These are phyloP conservation scores for Nomada fucata DNA, from an alignment of 2,888 invertebrate genomes.

Conservation along the genomic window DNA sequence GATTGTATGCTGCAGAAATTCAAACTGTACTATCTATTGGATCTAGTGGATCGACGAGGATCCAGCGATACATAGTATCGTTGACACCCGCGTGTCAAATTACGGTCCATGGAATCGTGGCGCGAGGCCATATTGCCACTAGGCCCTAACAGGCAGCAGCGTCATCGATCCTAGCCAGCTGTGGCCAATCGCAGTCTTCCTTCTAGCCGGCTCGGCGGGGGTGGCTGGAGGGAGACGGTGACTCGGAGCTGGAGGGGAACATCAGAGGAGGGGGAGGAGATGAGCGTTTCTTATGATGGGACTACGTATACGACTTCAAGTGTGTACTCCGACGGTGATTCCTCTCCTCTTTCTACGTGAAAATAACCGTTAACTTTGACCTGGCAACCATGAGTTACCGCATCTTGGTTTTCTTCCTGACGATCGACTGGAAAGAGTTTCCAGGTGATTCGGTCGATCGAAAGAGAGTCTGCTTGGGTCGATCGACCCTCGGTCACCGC, in stretches of 20 bases:
- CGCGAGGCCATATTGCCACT: conserved; percentile 67
- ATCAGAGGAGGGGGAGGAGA: conserved; percentile 21
- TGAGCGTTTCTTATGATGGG: conserved; percentile 51
- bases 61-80: neutral
- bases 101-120: conserved; percentile 19
- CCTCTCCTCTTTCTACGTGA: conserved; percentile 45
- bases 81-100: conserved; percentile 2
- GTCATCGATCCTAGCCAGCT: conserved; percentile 79
- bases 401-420: conserved; percentile 27
- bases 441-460: conserved; percentile 39
- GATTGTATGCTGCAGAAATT: neutral
- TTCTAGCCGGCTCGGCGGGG: conserved; percentile 48
- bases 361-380: conserved; percentile 79
- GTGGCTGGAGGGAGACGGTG: conserved; percentile 24
- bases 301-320: conserved; percentile 24
- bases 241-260: conserved; percentile 13
- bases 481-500: conserved; percentile 1
- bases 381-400: conserved; percentile 75
- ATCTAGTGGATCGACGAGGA: neutral
- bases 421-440: conserved; percentile 49
- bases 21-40: neutral
- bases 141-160: conserved; percentile 65
- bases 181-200: conserved; percentile 74
- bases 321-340: conserved; percentile 25
- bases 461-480: neutral